Evolutionary conservation across 2,113 vertebrate genomes (phyloP).

Genomic region (Misgurnus mizolepis): DNA sequence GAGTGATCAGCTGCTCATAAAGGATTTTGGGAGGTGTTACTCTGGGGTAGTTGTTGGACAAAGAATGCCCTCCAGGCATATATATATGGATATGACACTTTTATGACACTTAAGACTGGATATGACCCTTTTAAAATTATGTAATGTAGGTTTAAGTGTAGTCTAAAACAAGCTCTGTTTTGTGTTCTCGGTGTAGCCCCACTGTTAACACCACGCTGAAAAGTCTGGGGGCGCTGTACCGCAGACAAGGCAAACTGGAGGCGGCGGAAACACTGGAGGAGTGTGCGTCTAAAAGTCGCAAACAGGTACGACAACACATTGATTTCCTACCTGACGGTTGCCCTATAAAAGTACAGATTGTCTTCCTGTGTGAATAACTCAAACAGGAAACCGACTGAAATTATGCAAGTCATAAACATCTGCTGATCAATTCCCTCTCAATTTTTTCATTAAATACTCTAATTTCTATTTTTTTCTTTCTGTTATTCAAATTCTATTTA

Average conservation of each 20-base stretch:
- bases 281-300: slow-evolving; percentile 83
- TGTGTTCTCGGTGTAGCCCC: slow-evolving; percentile 68
- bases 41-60: background rate
- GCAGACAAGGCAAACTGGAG: slow-evolving; percentile 89
- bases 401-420: background rate
- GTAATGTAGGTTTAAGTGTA: background rate
- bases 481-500: too few species aligned
- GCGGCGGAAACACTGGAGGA: slow-evolving; percentile 87
- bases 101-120: too few species aligned
- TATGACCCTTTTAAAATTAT: too few species aligned
- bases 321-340: background rate
- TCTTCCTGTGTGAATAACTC: background rate
- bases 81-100: too few species aligned
- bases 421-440: background rate
- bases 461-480: too few species aligned
- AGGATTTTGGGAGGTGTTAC: background rate
- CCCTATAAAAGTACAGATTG: background rate
- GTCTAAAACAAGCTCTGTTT: background rate
- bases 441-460: too few species aligned
- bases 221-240: slow-evolving; percentile 85
- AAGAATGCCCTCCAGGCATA: too few species aligned
- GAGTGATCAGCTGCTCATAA: slow-evolving; percentile 30
- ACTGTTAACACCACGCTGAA: slow-evolving; percentile 88
- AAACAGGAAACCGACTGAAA: background rate
- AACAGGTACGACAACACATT: slow-evolving; percentile 73